Conservation (phyloP, 2,888 invertebrate genomes). For the Pinctada fucata region DNA sequence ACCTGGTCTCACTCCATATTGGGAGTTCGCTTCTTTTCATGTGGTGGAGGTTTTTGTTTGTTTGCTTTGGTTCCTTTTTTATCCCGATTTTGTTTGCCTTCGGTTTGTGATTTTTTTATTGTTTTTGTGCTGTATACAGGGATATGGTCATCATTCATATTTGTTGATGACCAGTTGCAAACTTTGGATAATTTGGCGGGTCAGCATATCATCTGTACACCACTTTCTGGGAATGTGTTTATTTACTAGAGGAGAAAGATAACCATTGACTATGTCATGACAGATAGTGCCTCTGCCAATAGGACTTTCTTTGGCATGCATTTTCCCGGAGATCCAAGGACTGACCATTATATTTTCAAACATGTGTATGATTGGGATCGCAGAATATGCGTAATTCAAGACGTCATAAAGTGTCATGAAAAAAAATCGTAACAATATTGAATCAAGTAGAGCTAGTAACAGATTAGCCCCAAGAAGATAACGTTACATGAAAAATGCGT, state of each 20-base stretch:
- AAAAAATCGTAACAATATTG: slow-evolving; percentile 38
- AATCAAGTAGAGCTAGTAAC: slow-evolving; percentile 31
- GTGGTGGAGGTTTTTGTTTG: too few relatives aligned
- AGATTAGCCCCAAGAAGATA: slow-evolving; percentile 12
- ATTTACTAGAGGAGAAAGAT: slow-evolving; percentile 41
- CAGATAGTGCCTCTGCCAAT: slow-evolving; percentile 47
- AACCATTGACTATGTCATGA: slow-evolving; percentile 43
- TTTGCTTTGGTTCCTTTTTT: too few relatives aligned
- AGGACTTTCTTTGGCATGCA: slow-evolving; percentile 35
- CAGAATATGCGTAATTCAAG: slow-evolving; percentile 25
- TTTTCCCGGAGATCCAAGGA: not conserved
- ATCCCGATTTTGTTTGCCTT: too few relatives aligned
- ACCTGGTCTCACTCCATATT: too few relatives aligned
- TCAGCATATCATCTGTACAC: slow-evolving; percentile 38
- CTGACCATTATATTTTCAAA: slow-evolving; percentile 8
- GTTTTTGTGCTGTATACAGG: too few relatives aligned
- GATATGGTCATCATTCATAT: not conserved
- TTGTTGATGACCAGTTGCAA: slow-evolving; percentile 45
- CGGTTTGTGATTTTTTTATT: too few relatives aligned
- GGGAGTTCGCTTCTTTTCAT: too few relatives aligned
- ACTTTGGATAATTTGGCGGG: slow-evolving; percentile 38
- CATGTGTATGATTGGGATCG: slow-evolving; percentile 25
- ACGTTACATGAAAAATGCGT: slow-evolving; percentile 18
- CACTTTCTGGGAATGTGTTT: slow-evolving; percentile 44
- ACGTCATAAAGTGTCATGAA: slow-evolving; percentile 35